Base-by-base conservation (phyloP, 2,113 vertebrate genomes). In the Elephantulus edwardii region DNA sequence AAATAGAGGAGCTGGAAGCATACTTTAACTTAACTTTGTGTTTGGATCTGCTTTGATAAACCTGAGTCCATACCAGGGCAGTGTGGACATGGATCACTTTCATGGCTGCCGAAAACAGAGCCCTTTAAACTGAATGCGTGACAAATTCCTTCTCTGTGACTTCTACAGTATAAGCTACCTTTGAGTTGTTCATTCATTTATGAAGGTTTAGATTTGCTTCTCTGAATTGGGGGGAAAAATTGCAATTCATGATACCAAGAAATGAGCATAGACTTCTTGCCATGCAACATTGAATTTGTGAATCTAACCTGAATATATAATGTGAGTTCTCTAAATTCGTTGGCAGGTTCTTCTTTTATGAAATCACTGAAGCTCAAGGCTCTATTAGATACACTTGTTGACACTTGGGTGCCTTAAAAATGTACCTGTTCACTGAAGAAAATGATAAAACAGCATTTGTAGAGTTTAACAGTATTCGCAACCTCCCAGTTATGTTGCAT, bases 211-310 rank as follows among this genome's bases (percentile, higher is more conserved):
- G 96, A 52, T 72, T 91, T 96, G 95, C 95, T 94, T 97, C 92
- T 96, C 95, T 96, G 96, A 95, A 96, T 96, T 96, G 75, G 92
- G 92, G 93, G 64, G 13, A 90, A 91, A 91, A 95, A 89, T 95
- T 95, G 96, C 46, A 96, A 96, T 97, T 97, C 96, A 94, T 96
- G 93, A 78, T 95, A 95, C 96, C 94, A 96, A 97, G 94, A 94
- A 96, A 96, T 88, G 82, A 84, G 79, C 85, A 95, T 96, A 97
- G 96, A 96, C 75, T 96, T 95, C 75, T 96, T 94, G 84, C 87
- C 83, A 93, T 95, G 95, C 93, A 97, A 96, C 92, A 88, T 28
- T 97, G 93, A 91, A 95, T 96, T 97, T 94, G 94, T 96, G 95
- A 87, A 94, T 91, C 74, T 86, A 95, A 92, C 80, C 86, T 96